Conservation (phyloP, 2,797 vertebrate genomes). For the Poliocrania exsul region DNA sequence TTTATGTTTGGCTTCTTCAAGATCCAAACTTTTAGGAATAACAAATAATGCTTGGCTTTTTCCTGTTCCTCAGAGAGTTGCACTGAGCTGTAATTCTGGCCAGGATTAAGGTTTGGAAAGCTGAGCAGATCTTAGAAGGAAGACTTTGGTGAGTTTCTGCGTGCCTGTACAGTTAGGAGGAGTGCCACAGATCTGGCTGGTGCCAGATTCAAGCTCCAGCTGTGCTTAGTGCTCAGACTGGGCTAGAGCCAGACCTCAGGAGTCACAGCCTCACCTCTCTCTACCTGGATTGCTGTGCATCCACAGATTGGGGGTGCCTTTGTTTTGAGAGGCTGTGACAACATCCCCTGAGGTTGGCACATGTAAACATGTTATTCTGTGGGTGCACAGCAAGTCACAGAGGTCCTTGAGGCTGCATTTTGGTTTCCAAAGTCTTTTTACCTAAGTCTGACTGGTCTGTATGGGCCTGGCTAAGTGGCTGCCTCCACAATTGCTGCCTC, state of each 20-base stretch:
- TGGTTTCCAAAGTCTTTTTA: neutral
- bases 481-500: neutral
- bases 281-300: neutral
- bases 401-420: neutral
- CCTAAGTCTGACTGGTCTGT: neutral
- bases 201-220: neutral
- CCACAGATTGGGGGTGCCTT: neutral
- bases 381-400: neutral
- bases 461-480: neutral
- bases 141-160: neutral
- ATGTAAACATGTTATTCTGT: neutral
- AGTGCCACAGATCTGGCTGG: rapidly evolving
- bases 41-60: neutral
- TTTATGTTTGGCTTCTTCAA: neutral
- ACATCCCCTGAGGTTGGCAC: neutral
- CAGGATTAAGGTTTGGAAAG: neutral
- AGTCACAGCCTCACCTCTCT: neutral
- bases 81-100: neutral
- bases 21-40: neutral
- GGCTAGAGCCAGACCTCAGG: neutral
- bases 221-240: neutral
- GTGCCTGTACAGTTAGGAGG: neutral
- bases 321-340: neutral
- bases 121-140: neutral
- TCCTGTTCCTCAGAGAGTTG: neutral